These are phyloP conservation scores for Phalera bucephala DNA, from an alignment of 2,888 invertebrate species.

Conservation along the genomic window DNA sequence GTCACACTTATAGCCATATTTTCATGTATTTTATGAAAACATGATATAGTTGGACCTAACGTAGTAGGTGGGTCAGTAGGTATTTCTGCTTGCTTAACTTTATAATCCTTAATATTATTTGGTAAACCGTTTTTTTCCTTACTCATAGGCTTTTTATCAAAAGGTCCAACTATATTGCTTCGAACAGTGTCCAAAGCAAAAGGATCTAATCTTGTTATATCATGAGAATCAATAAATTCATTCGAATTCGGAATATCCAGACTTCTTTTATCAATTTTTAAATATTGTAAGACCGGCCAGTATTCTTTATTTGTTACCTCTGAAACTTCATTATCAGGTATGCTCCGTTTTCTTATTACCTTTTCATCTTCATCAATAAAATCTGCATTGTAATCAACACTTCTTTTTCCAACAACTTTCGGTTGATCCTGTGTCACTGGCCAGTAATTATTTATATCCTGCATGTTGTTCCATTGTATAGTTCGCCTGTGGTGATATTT, in stretches of 20 bases:
- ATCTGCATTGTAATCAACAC: slow-evolving; percentile 30
- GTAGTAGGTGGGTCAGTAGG: slow-evolving; percentile 50
- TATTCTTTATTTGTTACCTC: slow-evolving; percentile 18
- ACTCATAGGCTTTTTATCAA: slow-evolving; percentile 45
- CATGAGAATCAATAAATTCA: slow-evolving; percentile 43
- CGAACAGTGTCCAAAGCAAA: slow-evolving; percentile 40
- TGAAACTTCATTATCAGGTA: slow-evolving; percentile 14
- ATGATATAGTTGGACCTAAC: slow-evolving; percentile 54
- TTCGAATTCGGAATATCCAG: slow-evolving; percentile 49
- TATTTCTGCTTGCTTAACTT: slow-evolving; percentile 49
- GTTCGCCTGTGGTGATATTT: slow-evolving; percentile 75
- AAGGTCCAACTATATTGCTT: slow-evolving; percentile 41
- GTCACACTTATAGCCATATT: slow-evolving; percentile 64
- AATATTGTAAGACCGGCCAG: slow-evolving; percentile 20
- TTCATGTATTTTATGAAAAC: slow-evolving; percentile 64
- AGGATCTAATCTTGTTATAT: slow-evolving; percentile 39
- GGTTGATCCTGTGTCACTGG: slow-evolving; percentile 44
- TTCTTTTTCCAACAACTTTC: slow-evolving; percentile 55
- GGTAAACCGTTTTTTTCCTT: slow-evolving; percentile 46
- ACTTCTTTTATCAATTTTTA: slow-evolving; percentile 51
- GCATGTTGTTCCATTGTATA: slow-evolving; percentile 57
- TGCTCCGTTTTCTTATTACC: slow-evolving; percentile 21
- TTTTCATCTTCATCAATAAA: slow-evolving; percentile 23
- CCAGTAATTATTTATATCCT: slow-evolving; percentile 55
- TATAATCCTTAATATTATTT: slow-evolving; percentile 47